Evolutionary conservation across 2,888 invertebrate genomes (phyloP).

Genomic region (Monopis laevigella): DNA sequence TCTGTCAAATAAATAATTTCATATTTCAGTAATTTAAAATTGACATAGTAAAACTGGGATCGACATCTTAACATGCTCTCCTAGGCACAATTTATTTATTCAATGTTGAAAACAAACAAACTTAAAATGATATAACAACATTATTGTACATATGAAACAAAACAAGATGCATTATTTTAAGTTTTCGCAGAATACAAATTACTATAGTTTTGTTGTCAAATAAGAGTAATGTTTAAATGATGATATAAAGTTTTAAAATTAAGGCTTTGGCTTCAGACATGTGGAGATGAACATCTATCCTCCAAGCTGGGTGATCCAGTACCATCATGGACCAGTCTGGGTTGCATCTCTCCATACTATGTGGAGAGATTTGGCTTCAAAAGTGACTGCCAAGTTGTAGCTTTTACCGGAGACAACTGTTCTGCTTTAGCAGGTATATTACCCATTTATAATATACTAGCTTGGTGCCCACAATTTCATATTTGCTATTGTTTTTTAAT

Average conservation of each 20-base stretch:
- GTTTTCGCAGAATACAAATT: background rate
- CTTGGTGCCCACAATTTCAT: too few relatives aligned
- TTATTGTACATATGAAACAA: too few relatives aligned
- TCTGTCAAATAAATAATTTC: too few relatives aligned
- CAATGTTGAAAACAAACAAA: too few relatives aligned
- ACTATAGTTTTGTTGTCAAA: background rate
- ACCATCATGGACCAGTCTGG: conserved; percentile 75
- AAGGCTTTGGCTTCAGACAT: conserved; percentile 72
- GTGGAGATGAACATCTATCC: conserved; percentile 74
- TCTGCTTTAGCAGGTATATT: conserved; percentile 81
- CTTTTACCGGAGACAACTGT: conserved; percentile 97
- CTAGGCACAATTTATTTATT: too few relatives aligned
- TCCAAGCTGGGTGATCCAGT: conserved; percentile 81
- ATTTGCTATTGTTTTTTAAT: too few relatives aligned
- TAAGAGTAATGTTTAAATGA: background rate
- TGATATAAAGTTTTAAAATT: background rate
- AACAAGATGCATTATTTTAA: background rate
- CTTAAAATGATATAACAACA: too few relatives aligned
- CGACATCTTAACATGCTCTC: too few relatives aligned
- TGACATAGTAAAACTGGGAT: too few relatives aligned
- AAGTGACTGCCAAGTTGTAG: conserved; percentile 80
- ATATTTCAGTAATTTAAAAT: too few relatives aligned
- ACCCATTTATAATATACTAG: too few relatives aligned
- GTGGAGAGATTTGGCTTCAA: conserved; percentile 88
- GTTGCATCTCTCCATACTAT: conserved; percentile 80